A percentile compares a stretch with the other conserved stretches of the same genome.
Conservation (phyloP, 2,888 invertebrate genomes). For the Melanostoma mellinum region DNA sequence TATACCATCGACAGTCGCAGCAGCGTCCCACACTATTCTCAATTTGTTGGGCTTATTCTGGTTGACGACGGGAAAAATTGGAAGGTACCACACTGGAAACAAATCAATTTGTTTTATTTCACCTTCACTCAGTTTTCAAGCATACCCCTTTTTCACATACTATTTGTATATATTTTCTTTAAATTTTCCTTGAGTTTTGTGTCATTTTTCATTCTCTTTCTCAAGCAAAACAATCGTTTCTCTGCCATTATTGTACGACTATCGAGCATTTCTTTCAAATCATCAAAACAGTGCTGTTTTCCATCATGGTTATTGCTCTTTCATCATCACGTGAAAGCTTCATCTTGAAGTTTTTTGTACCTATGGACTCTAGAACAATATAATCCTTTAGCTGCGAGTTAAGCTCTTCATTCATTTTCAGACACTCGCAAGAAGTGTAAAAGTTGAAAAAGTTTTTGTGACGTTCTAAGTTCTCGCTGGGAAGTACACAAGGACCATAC, state of each 20-base stretch:
- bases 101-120: no score
- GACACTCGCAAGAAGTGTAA: background rate
- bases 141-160: conserved; percentile 5
- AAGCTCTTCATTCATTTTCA: background rate
- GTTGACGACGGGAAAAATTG: no score
- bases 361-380: background rate
- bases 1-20: conserved; percentile 1
- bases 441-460: background rate
- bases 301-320: background rate
- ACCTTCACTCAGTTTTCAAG: conserved; percentile 1
- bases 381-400: background rate
- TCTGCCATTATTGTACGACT: conserved; percentile 5
- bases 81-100: no score
- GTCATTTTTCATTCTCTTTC: conserved; percentile 11
- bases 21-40: conserved; percentile 31
- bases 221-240: background rate
- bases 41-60: no score
- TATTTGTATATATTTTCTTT: conserved; percentile 19
- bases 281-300: conserved; percentile 7
- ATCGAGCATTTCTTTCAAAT: conserved; percentile 13
- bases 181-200: background rate
- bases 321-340: conserved; percentile 18
- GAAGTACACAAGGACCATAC: background rate
- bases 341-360: background rate
- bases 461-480: background rate